phyloP scores from a whole-genome alignment of 2,888 invertebrate species.

The Dysmachus trigonus region DNA sequence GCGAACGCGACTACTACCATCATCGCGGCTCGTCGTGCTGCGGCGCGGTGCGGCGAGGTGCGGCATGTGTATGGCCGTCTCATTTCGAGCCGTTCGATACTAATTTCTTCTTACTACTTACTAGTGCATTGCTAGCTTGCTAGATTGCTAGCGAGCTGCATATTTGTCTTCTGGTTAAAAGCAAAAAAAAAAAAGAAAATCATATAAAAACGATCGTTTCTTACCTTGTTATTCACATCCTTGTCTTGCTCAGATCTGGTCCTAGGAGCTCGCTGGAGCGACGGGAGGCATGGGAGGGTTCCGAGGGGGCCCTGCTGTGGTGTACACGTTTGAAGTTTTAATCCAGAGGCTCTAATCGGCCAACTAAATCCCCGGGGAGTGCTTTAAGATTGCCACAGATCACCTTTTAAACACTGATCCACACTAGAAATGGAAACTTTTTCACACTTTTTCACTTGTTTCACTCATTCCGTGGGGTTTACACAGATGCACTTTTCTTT shows the following conservation, averaged over 20 bases:
- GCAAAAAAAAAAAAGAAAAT: no score
- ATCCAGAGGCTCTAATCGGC: slow-evolving; percentile 14
- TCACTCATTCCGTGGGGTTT: neutral
- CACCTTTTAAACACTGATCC: neutral
- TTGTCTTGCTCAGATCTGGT: slow-evolving; percentile 14
- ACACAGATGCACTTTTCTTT: slow-evolving; percentile 14
- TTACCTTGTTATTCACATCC: slow-evolving; percentile 35
- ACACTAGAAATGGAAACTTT: slow-evolving; percentile 3
- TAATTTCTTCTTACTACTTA: slow-evolving; percentile 20
- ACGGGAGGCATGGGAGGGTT: neutral
- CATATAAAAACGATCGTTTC: neutral
- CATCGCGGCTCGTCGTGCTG: neutral
- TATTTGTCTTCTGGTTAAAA: slow-evolving; percentile 36
- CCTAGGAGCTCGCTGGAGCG: neutral
- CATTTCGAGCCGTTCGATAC: neutral
- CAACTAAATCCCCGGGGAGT: neutral
- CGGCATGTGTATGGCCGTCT: neutral
- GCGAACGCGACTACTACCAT: neutral
- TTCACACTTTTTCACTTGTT: slow-evolving; percentile 10
- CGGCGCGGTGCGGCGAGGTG: no score
- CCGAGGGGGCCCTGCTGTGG: neutral
- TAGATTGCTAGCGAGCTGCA: neutral
- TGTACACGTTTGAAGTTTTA: slow-evolving; percentile 27
- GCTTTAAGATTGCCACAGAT: slow-evolving; percentile 5
- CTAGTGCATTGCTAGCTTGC: neutral